Base-by-base conservation (phyloP, 2,888 invertebrate genomes). In the Drosophila mettleri region DNA sequence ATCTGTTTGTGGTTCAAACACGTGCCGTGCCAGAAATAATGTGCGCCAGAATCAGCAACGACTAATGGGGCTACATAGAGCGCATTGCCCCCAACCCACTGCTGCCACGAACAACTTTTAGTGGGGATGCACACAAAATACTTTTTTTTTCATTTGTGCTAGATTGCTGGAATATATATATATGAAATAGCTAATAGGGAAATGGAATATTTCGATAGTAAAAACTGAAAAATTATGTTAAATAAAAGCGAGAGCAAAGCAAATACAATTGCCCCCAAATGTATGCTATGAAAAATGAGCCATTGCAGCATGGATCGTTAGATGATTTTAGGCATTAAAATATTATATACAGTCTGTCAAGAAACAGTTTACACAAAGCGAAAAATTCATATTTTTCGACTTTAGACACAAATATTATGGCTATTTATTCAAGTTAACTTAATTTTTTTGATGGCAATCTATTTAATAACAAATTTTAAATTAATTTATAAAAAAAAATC, bases 1-100 rank as follows among this genome's bases (percentile, higher is more conserved):
- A 87, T 85, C 77, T 80, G 89, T 80, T 80, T 88, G 87, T 66
- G 89, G 85, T 86, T 86, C 71, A 88, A 89, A 86, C 80, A 87
- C 89, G 88, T 87, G 79, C 86, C 82, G 65, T 69, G 70, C 83
- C 69, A 86, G 79, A 76, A 76, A 85, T 81, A 77, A 85, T 84
- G 85, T 73, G 72, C 71, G 48, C 69, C 70, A 68, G 82, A 62
- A 82, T 85, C 78, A 70, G 72, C 88, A 34, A 51, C 67, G 79
- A 75, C 78, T 77, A 80, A 80, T 86, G 88, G 80, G 74, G 78
- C 74, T 67, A 59, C 39, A 67, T 31, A 60, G 78, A 54, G 62
- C 71, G 7, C 52, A 53, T 49, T 39, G 12, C 39, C 27, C 5
- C 20, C 3, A 29, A 7, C 3, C 3, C 27, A 12, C 27, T 10